A percentile compares a stretch with the other conserved stretches of the same genome.
phyloP scores from a whole-genome alignment of 1,140 invertebrate genomes.

The Vanessa atalanta region DNA sequence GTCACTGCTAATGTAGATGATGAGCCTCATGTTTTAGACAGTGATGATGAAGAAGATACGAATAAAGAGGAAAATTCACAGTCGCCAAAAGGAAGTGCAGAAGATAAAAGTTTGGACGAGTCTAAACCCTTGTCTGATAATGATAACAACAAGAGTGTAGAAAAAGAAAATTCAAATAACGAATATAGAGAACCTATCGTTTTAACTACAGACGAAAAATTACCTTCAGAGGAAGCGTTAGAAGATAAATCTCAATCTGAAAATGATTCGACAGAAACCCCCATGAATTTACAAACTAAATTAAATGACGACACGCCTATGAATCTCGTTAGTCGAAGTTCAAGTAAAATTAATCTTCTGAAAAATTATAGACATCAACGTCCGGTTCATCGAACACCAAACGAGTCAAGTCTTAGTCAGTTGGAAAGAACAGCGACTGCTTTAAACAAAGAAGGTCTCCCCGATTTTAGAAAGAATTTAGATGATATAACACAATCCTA shows the following conservation, averaged over 20 bases:
- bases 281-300: constrained; percentile 32
- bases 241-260: constrained; percentile 51
- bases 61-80: constrained; percentile 19
- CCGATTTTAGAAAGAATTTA: constrained; percentile 76
- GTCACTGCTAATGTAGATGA: constrained; percentile 55
- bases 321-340: constrained; percentile 48
- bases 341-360: constrained; percentile 74
- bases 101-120: constrained; percentile 1
- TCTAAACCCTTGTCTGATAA: background rate
- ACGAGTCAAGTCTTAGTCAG: constrained; percentile 72
- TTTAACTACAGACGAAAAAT: constrained; percentile 73
- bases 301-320: constrained; percentile 39
- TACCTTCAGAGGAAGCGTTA: constrained; percentile 70
- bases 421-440: constrained; percentile 72
- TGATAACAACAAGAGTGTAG: constrained; percentile 24
- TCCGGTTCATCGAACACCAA: constrained; percentile 50
- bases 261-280: constrained; percentile 21
- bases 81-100: constrained; percentile 18
- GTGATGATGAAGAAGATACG: constrained; percentile 61
- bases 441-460: constrained; percentile 69
- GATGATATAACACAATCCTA: constrained; percentile 79
- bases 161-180: constrained; percentile 21
- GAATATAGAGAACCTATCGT: constrained; percentile 52
- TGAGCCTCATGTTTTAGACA: constrained; percentile 71
- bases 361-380: constrained; percentile 80